A percentile compares a stretch with the other conserved stretches of the same genome.
Conservation (phyloP, 2,888 invertebrate genomes). For the Chrysotoxum bicinctum region DNA sequence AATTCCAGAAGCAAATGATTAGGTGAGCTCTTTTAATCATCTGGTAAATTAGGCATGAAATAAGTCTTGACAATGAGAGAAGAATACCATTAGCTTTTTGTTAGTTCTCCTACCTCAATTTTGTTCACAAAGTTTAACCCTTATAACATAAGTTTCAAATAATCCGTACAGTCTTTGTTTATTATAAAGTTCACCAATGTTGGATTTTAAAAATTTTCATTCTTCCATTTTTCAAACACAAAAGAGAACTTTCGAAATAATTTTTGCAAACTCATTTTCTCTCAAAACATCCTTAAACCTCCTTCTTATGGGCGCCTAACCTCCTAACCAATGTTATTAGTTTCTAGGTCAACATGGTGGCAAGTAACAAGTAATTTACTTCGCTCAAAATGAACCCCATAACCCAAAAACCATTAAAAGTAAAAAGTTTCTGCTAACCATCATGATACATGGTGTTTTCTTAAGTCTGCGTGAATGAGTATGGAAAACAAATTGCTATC, state of each 20-base stretch:
- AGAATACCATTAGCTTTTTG: background rate
- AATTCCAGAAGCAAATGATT: background rate
- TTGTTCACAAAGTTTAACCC: background rate
- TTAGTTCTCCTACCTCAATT: too few species aligned
- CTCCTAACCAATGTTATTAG: slow-evolving; percentile 3
- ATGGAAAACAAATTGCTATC: slow-evolving; percentile 25
- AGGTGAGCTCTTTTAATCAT: slow-evolving; percentile 1
- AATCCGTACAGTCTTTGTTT: background rate
- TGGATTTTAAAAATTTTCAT: background rate
- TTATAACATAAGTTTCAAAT: slow-evolving; percentile 4
- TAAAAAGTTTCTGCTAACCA: slow-evolving; percentile 11
- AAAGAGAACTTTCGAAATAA: background rate
- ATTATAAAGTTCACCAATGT: background rate
- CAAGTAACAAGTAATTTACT: slow-evolving; percentile 21
- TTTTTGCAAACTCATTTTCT: background rate
- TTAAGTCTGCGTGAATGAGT: slow-evolving; percentile 28
- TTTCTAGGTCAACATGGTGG: slow-evolving; percentile 9
- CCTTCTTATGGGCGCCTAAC: background rate
- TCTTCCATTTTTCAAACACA: background rate
- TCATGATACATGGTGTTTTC: slow-evolving; percentile 14
- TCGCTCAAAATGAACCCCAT: background rate
- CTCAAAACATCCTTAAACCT: background rate
- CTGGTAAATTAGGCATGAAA: background rate
- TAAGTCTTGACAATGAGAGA: background rate
- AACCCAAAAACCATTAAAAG: slow-evolving; percentile 16